A percentile compares a stretch with the other conserved stretches of the same genome.
phyloP scores from a whole-genome alignment of 2,888 invertebrate genomes.

The Clusia tigrina region DNA sequence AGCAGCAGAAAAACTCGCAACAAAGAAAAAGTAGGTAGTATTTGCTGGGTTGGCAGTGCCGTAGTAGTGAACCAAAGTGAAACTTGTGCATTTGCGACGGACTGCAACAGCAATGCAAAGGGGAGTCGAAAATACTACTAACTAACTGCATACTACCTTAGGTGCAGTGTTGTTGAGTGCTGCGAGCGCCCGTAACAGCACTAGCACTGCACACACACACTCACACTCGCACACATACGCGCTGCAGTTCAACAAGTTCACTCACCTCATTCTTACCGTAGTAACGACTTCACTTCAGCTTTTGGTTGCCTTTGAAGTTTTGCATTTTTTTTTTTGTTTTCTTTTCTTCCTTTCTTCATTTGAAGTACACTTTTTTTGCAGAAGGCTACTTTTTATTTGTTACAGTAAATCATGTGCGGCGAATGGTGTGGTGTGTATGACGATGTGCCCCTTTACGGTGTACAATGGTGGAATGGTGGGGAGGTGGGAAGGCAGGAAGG shows the following conservation, averaged over 20 bases:
- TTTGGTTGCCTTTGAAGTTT: constrained; percentile 17
- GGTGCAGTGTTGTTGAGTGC: not conserved
- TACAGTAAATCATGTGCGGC: too few species aligned
- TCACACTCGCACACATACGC: not conserved
- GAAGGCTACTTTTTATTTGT: not conserved
- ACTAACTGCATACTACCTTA: not conserved
- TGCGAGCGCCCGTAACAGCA: not conserved
- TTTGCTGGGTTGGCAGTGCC: not conserved
- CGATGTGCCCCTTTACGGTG: not conserved
- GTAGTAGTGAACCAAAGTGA: not conserved
- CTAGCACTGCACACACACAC: not conserved
- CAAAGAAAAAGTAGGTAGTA: not conserved
- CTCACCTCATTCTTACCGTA: constrained; percentile 40
- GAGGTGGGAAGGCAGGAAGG: too few species aligned
- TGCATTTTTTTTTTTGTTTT: not conserved
- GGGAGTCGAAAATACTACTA: not conserved
- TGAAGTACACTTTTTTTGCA: not conserved
- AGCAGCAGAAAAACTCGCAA: not conserved
- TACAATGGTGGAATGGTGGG: too few species aligned
- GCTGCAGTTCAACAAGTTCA: constrained; percentile 38
- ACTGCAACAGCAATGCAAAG: not conserved
- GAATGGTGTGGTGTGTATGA: not conserved
- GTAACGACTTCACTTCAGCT: constrained; percentile 34
- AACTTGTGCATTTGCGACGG: not conserved
- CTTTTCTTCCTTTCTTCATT: not conserved